Percentiles rank a stretch among this genome's conserved stretches.
Conservation (phyloP, 2,797 vertebrate genomes). For the Steatocranus sp. region DNA sequence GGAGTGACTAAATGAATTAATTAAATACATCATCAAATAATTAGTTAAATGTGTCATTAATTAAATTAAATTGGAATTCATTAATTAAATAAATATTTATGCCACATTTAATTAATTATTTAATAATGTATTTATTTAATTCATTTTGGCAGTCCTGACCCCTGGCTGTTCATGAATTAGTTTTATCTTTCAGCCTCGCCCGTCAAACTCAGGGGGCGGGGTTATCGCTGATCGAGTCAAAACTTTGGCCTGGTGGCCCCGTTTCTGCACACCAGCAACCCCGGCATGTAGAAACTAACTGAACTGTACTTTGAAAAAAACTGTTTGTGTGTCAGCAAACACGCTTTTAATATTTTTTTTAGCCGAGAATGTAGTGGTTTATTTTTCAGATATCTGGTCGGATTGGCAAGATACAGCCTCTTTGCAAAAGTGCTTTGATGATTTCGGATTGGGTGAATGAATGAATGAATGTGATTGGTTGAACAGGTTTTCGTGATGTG, state of each 20-base stretch:
- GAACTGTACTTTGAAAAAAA: background rate
- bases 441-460: background rate
- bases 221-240: background rate
- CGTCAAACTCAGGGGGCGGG: background rate
- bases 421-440: background rate
- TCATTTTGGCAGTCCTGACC: background rate
- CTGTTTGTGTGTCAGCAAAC: background rate
- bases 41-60: background rate
- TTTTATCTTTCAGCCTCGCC: background rate
- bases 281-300: accelerated
- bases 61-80: background rate
- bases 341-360: background rate
- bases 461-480: background rate
- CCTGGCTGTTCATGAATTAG: background rate
- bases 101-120: background rate
- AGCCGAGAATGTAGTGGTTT: background rate
- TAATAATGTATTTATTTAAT: background rate
- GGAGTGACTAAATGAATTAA: background rate
- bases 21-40: background rate
- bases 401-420: background rate
- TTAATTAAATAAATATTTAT: background rate
- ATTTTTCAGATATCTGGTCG: background rate
- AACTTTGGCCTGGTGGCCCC: background rate
- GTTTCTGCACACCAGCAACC: background rate
- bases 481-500: background rate